Evolutionary conservation across 2,113 vertebrate species (phyloP).

Genomic region (Heterotis niloticus): DNA sequence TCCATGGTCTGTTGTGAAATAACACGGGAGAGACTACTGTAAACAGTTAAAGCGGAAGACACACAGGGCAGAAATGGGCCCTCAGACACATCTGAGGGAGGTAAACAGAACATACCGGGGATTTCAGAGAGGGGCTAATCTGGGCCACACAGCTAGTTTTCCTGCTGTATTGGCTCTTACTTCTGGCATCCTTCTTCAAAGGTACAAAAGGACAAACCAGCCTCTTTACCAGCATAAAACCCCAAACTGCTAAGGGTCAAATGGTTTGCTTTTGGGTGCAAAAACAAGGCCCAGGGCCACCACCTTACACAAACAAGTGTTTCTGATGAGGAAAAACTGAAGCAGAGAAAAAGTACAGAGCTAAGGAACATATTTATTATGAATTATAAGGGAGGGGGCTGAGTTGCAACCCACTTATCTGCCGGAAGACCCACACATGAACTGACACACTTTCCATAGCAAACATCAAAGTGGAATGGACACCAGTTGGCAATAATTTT

Average conservation of each 20-base stretch:
- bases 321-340: too few species aligned
- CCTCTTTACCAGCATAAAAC: too few species aligned
- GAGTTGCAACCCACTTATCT: background rate
- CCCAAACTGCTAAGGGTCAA: too few species aligned
- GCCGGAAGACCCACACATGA: background rate
- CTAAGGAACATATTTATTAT: too few species aligned
- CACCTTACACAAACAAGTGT: too few species aligned
- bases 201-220: too few species aligned
- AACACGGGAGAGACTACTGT: background rate
- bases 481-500: background rate
- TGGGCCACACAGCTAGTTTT: background rate
- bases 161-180: background rate
- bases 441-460: background rate
- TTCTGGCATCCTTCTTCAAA: too few species aligned
- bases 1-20: slow-evolving; percentile 36
- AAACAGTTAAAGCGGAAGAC: slow-evolving; percentile 10
- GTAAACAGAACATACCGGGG: background rate
- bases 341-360: too few species aligned
- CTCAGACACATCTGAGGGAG: background rate
- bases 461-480: background rate
- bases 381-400: background rate
- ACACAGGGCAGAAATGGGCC: background rate
- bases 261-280: too few species aligned
- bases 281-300: too few species aligned
- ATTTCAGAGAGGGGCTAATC: background rate